Base-by-base conservation (phyloP, 2,888 invertebrate genomes). In the Eupithecia centaureata region DNA sequence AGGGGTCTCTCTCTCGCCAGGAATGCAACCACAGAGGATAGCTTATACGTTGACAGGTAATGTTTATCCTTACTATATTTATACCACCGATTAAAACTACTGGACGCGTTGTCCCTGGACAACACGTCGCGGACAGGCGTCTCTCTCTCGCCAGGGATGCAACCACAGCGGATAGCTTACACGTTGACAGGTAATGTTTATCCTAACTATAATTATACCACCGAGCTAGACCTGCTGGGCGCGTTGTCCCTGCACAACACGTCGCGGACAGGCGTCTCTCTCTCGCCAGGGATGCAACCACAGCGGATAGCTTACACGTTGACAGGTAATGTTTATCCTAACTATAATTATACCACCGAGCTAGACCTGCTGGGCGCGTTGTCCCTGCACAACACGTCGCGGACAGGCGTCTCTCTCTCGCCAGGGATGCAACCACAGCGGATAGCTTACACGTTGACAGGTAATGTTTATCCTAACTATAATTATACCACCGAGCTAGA, bases 361-460 rank as follows among this genome's bases (percentile, higher is more conserved):
- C n/a, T n/a, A 94, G 97, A 97, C 92, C 94, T 97, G 88, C 94
- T 97, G 92, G 96, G 95, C 91, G 96, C 96, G 86, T 94, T 97
- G 91, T 96, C 96, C 91, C 94, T 96, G 88, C 95, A 96, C 94
- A 96, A 96, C 94, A 95, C 95, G 86, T 95, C 95, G 83, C 95
- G 95, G 84, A 94, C 94, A 86, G 96, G 96, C 83, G 96, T 96
- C 82, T 94, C 94, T 79, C 92, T 94, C 84, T 94, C 95, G 84
- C 94, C 93, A 76, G 95, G 95, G 81, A 95, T 95, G 89, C 95
- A 95, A 87, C 94, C 95, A 83, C 94, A 95, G 85, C 95, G 95
- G 82, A 95, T 95, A 83, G 96, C 96, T 79, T 96, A 96, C 89
- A 94, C 94, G 81, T 94, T 96, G 84, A 95, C 96, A 95, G 96